These are phyloP conservation scores for Pogonocherus hispidulus DNA, from an alignment of 2,888 invertebrate species.

Conservation along the genomic window DNA sequence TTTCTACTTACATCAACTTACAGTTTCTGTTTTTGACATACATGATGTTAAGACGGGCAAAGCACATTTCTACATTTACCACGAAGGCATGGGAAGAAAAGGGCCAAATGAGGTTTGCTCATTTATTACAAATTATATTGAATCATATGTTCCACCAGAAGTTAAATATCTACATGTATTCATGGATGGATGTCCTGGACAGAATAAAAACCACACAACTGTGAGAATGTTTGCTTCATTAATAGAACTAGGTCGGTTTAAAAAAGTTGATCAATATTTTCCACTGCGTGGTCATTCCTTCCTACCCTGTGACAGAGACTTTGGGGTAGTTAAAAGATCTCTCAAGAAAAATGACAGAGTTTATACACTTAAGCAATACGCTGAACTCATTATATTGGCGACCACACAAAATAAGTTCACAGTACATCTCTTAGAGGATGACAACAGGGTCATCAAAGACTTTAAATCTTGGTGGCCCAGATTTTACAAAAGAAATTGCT, in stretches of 20 bases:
- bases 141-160: constrained; percentile 3
- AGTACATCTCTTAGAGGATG: not conserved
- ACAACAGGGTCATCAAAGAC: not conserved
- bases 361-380: not conserved
- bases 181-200: not conserved
- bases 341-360: not conserved
- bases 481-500: constrained; percentile 1
- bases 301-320: not conserved
- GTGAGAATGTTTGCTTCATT: not conserved
- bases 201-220: not conserved
- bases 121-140: too few species aligned
- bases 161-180: constrained; percentile 5
- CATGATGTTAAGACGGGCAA: too few species aligned
- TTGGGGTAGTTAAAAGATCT: not conserved
- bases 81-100: constrained; percentile 30
- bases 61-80: too few species aligned
- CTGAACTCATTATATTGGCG: too few species aligned
- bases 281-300: not conserved
- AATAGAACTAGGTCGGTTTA: not conserved
- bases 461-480: constrained; percentile 6
- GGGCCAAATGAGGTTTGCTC: constrained; percentile 36
- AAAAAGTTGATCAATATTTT: constrained; percentile 2
- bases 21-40: constrained; percentile 27
- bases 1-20: constrained; percentile 33
- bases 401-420: not conserved